phyloP scores from a whole-genome alignment of 1,140 invertebrate species.

The Drosophila kohkoa region DNA sequence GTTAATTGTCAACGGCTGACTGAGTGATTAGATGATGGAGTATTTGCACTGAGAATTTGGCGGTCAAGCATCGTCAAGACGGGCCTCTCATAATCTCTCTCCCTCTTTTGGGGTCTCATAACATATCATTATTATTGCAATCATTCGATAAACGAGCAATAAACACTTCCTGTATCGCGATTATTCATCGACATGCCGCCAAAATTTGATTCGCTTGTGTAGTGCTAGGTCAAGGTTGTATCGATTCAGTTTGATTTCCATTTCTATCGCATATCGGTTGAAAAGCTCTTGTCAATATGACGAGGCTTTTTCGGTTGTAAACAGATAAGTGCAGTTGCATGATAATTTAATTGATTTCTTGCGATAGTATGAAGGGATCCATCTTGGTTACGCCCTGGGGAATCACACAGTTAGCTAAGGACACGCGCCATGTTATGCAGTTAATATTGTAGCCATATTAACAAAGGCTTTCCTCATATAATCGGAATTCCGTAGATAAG shows the following conservation, averaged over 20 bases:
- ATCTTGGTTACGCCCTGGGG: not conserved
- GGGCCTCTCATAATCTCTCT: constrained; percentile 25
- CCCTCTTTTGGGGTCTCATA: not conserved
- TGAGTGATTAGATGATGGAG: constrained; percentile 21
- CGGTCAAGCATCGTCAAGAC: constrained; percentile 25
- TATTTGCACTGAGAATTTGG: constrained; percentile 12
- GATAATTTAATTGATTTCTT: not conserved
- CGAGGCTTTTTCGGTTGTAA: not conserved
- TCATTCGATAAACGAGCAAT: constrained; percentile 30
- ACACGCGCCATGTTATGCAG: not conserved
- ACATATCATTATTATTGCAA: constrained; percentile 21
- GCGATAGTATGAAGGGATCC: not conserved
- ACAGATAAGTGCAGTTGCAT: not conserved
- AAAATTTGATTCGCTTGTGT: constrained; percentile 47
- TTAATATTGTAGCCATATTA: constrained; percentile 4
- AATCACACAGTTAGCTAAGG: not conserved
- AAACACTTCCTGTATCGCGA: constrained; percentile 36
- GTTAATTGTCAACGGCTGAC: not conserved
- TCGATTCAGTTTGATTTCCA: not conserved
- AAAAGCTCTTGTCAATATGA: constrained; percentile 58
- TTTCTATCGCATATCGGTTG: constrained; percentile 46
- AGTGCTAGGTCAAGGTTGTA: constrained; percentile 69
- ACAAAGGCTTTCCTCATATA: constrained; percentile 8
- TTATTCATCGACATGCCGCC: constrained; percentile 21
- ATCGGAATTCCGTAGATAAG: constrained; percentile 33